Evolutionary conservation across 2,797 vertebrate genomes (phyloP).

Genomic region (Rhodeus uyekii): DNA sequence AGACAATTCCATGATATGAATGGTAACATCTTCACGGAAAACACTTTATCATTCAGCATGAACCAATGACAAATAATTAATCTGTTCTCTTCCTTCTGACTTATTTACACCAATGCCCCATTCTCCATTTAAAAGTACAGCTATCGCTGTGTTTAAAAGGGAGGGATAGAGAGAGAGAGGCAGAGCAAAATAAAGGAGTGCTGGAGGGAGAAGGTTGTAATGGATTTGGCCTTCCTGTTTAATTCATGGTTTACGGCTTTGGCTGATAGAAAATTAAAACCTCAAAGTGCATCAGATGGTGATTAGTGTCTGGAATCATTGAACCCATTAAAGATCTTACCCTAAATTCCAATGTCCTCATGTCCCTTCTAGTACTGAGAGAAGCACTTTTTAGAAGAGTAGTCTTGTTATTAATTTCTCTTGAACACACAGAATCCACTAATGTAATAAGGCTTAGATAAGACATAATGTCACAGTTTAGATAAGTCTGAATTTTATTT

Average conservation of each 20-base stretch:
- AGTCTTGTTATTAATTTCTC: constrained; percentile 35
- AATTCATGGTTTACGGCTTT: constrained; percentile 75
- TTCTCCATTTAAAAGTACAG: constrained; percentile 66
- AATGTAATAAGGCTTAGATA: constrained; percentile 20
- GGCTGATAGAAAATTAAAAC: constrained; percentile 62
- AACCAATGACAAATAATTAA: constrained; percentile 69
- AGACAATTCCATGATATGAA: constrained; percentile 14
- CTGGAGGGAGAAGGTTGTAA: constrained; percentile 58
- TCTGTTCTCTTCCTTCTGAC: constrained; percentile 47
- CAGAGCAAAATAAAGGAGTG: background rate
- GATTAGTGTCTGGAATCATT: constrained; percentile 60
- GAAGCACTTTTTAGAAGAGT: constrained; percentile 20
- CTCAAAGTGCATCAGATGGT: constrained; percentile 59
- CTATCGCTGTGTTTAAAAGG: constrained; percentile 56
- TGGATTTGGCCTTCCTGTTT: constrained; percentile 73
- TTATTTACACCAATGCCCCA: constrained; percentile 47
- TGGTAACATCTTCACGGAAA: constrained; percentile 24
- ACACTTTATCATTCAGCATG: constrained; percentile 48
- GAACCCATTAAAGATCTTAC: constrained; percentile 58
- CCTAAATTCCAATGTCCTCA: constrained; percentile 51
- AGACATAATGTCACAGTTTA: constrained; percentile 2
- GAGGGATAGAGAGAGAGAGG: background rate
- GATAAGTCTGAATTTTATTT: background rate
- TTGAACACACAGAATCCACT: constrained; percentile 22
- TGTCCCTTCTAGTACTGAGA: constrained; percentile 34